phyloP scores from a whole-genome alignment of 2,113 vertebrate genomes.

The Ammodytes dubius region DNA sequence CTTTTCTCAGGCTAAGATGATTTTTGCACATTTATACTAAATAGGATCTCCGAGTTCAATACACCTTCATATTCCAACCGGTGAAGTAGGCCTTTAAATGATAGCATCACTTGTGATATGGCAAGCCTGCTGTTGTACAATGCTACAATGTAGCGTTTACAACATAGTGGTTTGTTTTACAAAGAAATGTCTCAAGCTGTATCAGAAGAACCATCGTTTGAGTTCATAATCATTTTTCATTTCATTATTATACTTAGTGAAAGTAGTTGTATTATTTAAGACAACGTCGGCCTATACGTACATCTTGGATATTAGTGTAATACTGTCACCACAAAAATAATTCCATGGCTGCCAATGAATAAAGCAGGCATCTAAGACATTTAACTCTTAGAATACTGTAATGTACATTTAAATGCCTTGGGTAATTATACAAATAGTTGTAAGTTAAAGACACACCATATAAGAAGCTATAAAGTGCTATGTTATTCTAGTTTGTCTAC shows the following conservation, averaged over 20 bases:
- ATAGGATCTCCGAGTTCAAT: too few species aligned
- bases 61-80: too few species aligned
- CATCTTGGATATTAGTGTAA: background rate
- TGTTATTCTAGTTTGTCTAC: background rate
- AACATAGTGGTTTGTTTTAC: background rate
- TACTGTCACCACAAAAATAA: background rate
- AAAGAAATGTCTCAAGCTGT: background rate
- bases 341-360: too few species aligned
- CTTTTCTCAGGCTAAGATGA: too few species aligned
- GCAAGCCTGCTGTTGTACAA: background rate
- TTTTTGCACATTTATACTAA: too few species aligned
- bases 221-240: background rate
- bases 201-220: background rate
- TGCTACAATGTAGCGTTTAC: background rate
- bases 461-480: background rate
- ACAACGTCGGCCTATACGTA: background rate
- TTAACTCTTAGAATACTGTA: too few species aligned
- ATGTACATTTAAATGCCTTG: background rate
- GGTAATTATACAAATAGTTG: background rate
- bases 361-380: too few species aligned
- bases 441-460: background rate
- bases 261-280: too few species aligned
- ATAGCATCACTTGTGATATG: background rate
- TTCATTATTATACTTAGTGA: background rate
- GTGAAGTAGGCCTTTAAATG: too few species aligned